Base-by-base conservation (phyloP, 2,888 invertebrate genomes). In the Boloria selene region DNA sequence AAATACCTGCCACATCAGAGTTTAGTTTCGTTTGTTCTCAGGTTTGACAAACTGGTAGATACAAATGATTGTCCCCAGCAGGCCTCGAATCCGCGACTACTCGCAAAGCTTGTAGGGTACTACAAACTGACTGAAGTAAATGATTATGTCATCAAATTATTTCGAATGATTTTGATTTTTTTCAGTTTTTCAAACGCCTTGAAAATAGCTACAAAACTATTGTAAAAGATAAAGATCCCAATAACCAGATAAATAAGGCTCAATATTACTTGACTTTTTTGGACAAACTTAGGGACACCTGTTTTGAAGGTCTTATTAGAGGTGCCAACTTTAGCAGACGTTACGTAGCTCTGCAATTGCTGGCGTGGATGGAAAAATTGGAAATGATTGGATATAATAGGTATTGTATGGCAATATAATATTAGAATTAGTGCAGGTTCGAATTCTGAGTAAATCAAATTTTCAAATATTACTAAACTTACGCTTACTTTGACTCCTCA, bases 311-410 rank as follows among this genome's bases (percentile, higher is more conserved):
- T 74, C 77, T 96, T n/a, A 87, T 94, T 67, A 86, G 87, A 2
- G 95, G 94, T 0, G 94, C 95, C 0, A 95, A 94, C 77, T 95
- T 94, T 77, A 93, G 93, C 45, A 86, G 95, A 1, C 90, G 95
- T 31, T 87, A 88, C 55, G 88, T 94, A 3, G 93, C 94, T 7
- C 77, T 96, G 64, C 93, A 94, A 68, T 76, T 94, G 59, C 79
- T 95, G 13, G 82, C 82, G 3, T 88, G 89, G 82, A 65, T 74
- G n/a, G 79, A 85, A 68, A 65, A 71, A 0, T 62, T 82, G 2
- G 62, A 67, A 1, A 64, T 84, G 47, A 80, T 78, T 0, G 81
- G 76, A 2, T 81, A 77, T 69, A 31, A 72, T 2, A 80, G 80
- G 87, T 86, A 71, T 68, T 45, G 5, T 7, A 38, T 10, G 2